A percentile compares a stretch with the other conserved stretches of the same genome.
Evolutionary conservation across 2,888 invertebrate genomes (phyloP).

Genomic region (Sphaeridia pumilis): DNA sequence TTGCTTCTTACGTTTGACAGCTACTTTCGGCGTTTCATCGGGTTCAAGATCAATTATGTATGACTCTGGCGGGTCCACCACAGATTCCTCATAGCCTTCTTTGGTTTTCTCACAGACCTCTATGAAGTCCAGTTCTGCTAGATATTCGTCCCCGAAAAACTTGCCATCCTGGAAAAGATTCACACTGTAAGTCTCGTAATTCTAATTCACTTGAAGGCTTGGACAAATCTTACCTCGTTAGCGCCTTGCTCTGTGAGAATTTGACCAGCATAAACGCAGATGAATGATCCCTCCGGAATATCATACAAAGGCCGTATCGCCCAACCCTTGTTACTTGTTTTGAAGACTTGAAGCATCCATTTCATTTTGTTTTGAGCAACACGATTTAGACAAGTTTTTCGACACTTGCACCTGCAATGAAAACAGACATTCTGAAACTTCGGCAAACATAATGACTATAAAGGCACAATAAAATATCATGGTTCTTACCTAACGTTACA

Average conservation of each 20-base stretch:
- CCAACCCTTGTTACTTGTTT: slow-evolving; percentile 90
- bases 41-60: slow-evolving; percentile 14
- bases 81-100: slow-evolving; percentile 53
- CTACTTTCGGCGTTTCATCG: slow-evolving; percentile 1
- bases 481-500: slow-evolving; percentile 69
- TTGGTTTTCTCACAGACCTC: slow-evolving; percentile 78
- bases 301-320: slow-evolving; percentile 85
- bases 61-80: slow-evolving; percentile 28
- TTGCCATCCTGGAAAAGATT: slow-evolving; percentile 51
- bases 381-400: slow-evolving; percentile 73
- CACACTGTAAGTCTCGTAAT: no score
- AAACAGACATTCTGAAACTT: neutral
- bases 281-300: slow-evolving; percentile 85
- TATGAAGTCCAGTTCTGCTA: slow-evolving; percentile 93
- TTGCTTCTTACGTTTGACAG: no score
- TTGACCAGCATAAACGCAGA: slow-evolving; percentile 91
- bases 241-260: slow-evolving; percentile 81
- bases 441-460: no score
- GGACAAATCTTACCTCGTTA: slow-evolving; percentile 58
- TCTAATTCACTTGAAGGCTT: no score
- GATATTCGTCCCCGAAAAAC: slow-evolving; percentile 87
- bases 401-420: slow-evolving; percentile 70
- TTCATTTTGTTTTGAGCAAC: slow-evolving; percentile 89
- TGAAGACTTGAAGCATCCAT: slow-evolving; percentile 82
- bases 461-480: neutral